phyloP scores from a whole-genome alignment of 2,113 vertebrate genomes.

The Sakesphorus luctuosus region DNA sequence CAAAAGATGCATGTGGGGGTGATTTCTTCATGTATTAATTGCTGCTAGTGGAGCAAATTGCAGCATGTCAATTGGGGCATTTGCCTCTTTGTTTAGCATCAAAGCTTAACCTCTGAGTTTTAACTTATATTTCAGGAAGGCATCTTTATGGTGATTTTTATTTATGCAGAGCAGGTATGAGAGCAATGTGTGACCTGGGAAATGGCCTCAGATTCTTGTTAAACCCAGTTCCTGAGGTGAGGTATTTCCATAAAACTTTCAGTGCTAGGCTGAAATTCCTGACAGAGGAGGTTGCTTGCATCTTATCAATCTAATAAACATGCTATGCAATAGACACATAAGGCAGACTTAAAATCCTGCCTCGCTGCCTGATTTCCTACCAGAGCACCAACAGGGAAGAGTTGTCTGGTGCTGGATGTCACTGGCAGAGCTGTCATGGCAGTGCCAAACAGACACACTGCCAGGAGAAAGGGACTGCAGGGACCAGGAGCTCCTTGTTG shows the following conservation, averaged over 20 bases:
- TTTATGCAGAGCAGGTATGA: background rate
- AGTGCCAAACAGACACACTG: fast-evolving
- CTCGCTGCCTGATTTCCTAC: background rate
- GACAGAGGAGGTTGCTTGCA: background rate
- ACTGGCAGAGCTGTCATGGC: background rate
- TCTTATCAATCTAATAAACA: background rate
- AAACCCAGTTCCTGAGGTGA: background rate
- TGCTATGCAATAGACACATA: background rate
- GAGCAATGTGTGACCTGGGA: background rate
- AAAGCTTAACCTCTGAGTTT: background rate
- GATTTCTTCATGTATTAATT: background rate
- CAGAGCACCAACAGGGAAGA: background rate
- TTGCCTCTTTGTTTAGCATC: background rate
- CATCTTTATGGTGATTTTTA: background rate
- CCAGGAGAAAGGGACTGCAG: background rate
- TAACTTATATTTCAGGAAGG: background rate
- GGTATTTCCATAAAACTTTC: background rate
- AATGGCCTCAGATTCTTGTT: background rate
- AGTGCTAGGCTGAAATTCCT: background rate
- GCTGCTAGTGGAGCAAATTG: background rate
- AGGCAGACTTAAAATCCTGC: background rate
- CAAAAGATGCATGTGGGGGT: background rate
- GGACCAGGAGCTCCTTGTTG: no score
- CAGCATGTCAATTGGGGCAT: background rate
- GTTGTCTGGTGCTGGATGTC: background rate